Percentiles rank a stretch among this genome's conserved stretches.
Evolutionary conservation across 2,113 vertebrate genomes (phyloP).

Genomic region (Dasyurus viverrinus): DNA sequence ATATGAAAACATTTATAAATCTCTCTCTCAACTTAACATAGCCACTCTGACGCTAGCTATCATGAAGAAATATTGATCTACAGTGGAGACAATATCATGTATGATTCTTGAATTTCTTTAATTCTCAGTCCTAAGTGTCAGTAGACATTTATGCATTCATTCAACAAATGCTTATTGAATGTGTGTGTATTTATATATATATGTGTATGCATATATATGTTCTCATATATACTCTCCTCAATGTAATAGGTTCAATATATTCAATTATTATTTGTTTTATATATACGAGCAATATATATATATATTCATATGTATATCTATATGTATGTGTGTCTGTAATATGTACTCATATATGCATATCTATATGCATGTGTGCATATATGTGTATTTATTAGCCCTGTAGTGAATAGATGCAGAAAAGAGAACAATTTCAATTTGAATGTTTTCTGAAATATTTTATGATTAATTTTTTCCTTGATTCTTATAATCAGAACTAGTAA

Average conservation of each 20-base stretch:
- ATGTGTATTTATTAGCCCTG: not conserved
- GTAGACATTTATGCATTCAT: not conserved
- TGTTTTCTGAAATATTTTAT: slow-evolving; percentile 54
- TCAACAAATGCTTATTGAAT: not conserved
- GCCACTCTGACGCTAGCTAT: slow-evolving; percentile 7
- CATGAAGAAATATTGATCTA: slow-evolving; percentile 33
- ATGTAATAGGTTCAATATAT: not conserved
- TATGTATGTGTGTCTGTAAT: not conserved
- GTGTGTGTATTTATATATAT: not conserved
- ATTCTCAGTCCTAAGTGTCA: slow-evolving; percentile 33
- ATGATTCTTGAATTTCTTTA: slow-evolving; percentile 42
- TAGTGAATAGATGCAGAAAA: slow-evolving; percentile 14
- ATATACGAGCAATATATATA: too few species aligned
- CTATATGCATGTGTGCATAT: not conserved
- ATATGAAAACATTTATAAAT: not conserved
- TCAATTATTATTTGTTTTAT: not conserved
- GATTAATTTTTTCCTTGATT: slow-evolving; percentile 39
- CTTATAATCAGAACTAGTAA: slow-evolving; percentile 38
- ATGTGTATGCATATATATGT: not conserved
- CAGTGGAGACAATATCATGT: slow-evolving; percentile 21
- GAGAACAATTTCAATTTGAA: slow-evolving; percentile 40
- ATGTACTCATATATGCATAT: too few species aligned
- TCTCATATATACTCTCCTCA: not conserved
- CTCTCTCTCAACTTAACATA: not conserved
- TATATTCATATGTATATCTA: not conserved